Percentiles rank a stretch among this genome's conserved stretches.
Conservation (phyloP, 2,797 vertebrate species). For the Spinibarbus caldwelli region DNA sequence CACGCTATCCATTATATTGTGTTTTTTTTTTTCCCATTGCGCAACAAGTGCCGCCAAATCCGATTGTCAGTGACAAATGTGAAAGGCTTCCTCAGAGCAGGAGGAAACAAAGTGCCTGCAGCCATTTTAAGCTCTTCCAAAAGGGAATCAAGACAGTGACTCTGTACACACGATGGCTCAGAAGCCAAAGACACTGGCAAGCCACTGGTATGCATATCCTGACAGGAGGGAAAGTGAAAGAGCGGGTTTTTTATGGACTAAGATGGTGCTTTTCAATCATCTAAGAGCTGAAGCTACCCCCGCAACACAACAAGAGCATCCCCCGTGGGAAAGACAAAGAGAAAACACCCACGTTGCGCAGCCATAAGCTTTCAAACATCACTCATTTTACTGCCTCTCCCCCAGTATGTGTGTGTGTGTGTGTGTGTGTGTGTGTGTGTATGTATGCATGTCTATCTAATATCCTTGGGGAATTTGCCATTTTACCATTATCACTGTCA, state of each 20-base stretch:
- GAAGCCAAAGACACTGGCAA: slow-evolving; percentile 73
- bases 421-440: slow-evolving; percentile 47
- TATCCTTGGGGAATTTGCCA: slow-evolving; percentile 56
- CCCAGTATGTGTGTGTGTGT: slow-evolving; percentile 14
- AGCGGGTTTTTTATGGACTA: slow-evolving; percentile 76
- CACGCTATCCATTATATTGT: slow-evolving; percentile 26
- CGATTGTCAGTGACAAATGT: slow-evolving; percentile 53
- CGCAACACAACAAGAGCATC: slow-evolving; percentile 76
- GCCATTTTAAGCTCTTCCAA: slow-evolving; percentile 69
- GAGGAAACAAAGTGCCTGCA: slow-evolving; percentile 69
- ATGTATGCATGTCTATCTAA: slow-evolving; percentile 52
- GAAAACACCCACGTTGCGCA: slow-evolving; percentile 77
- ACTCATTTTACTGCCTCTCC: slow-evolving; percentile 66
- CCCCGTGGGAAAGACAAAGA: slow-evolving; percentile 74
- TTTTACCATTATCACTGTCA: slow-evolving; percentile 52
- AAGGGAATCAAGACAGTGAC: slow-evolving; percentile 75
- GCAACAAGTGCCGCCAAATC: slow-evolving; percentile 54
- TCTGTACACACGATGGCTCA: slow-evolving; percentile 71
- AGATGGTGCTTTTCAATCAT: slow-evolving; percentile 84
- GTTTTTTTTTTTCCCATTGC: neutral
- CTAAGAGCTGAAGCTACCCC: slow-evolving; percentile 78
- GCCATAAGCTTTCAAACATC: slow-evolving; percentile 70
- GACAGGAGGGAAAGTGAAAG: slow-evolving; percentile 80
- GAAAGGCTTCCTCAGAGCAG: slow-evolving; percentile 62
- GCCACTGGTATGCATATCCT: slow-evolving; percentile 71